A percentile compares a stretch with the other conserved stretches of the same genome.
These are phyloP conservation scores for Amblyraja radiata DNA, from an alignment of 2,797 vertebrate species.

Conservation along the genomic window DNA sequence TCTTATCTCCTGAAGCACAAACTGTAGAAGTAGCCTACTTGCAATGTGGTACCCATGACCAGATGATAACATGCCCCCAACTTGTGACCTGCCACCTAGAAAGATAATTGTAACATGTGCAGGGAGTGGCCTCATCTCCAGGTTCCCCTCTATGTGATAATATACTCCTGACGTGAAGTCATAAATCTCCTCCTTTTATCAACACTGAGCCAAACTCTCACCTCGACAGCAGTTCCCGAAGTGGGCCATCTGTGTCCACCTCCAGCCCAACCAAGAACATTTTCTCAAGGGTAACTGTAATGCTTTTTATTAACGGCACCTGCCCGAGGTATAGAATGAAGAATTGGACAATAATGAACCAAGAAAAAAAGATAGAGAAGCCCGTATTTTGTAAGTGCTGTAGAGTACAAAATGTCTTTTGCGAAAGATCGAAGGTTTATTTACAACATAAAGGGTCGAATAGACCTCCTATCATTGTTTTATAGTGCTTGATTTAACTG, in stretches of 20 bases:
- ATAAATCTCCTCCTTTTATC: not conserved
- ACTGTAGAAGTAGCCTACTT: not conserved
- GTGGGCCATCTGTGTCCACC: not conserved
- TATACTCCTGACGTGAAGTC: not conserved
- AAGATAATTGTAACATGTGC: not conserved
- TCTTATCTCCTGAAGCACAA: not conserved
- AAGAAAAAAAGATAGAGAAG: not conserved
- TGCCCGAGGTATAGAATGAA: not conserved
- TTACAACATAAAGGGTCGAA: not conserved
- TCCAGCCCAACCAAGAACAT: not conserved
- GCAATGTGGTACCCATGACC: not conserved
- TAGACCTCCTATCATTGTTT: constrained; percentile 15
- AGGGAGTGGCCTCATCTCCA: not conserved
- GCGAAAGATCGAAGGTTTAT: not conserved
- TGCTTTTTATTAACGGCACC: not conserved
- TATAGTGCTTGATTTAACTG: constrained; percentile 24
- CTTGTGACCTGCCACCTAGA: not conserved
- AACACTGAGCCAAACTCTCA: not conserved
- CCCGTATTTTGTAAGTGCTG: not conserved
- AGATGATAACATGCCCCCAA: too few relatives aligned
- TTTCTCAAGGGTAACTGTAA: not conserved
- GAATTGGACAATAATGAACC: not conserved
- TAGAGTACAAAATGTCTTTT: not conserved
- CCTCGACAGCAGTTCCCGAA: not conserved
- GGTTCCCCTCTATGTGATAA: not conserved